Percentiles rank a stretch among this genome's conserved stretches.
Evolutionary conservation across 2,113 vertebrate species (phyloP).

Genomic region (Rhabdomys dilectus): DNA sequence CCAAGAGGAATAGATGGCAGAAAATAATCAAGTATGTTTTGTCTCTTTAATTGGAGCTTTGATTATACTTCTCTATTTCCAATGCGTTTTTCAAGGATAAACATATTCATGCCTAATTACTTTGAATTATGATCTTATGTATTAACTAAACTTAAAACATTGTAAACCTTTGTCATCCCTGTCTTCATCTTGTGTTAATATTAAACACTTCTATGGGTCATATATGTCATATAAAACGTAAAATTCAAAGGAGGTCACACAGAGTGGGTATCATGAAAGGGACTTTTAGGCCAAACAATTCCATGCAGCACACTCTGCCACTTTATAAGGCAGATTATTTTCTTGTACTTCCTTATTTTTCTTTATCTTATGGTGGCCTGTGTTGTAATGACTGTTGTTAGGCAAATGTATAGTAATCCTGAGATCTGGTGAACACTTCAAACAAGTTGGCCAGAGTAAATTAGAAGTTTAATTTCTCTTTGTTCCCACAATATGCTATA

Average conservation of each 20-base stretch:
- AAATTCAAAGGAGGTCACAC: neutral
- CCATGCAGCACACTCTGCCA: neutral
- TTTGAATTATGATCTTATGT: neutral
- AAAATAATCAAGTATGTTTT: neutral
- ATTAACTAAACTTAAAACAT: neutral
- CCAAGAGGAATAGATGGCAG: too few relatives aligned
- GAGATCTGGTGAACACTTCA: neutral
- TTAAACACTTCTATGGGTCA: neutral
- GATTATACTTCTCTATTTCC: neutral
- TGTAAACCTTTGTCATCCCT: too few relatives aligned
- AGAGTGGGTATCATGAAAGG: neutral
- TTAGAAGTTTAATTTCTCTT: neutral
- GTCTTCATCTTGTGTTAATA: neutral
- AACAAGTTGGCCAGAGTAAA: neutral
- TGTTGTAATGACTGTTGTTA: neutral
- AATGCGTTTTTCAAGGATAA: neutral
- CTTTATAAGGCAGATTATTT: neutral
- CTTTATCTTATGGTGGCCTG: neutral
- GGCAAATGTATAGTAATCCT: neutral
- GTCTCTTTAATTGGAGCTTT: neutral
- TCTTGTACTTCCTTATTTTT: neutral
- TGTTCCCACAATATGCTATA: neutral
- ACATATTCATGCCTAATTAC: neutral
- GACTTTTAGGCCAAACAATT: neutral
- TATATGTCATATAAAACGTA: neutral